Evolutionary conservation across 2,888 invertebrate species (phyloP).

Genomic region (Leptura quadrifasciata): DNA sequence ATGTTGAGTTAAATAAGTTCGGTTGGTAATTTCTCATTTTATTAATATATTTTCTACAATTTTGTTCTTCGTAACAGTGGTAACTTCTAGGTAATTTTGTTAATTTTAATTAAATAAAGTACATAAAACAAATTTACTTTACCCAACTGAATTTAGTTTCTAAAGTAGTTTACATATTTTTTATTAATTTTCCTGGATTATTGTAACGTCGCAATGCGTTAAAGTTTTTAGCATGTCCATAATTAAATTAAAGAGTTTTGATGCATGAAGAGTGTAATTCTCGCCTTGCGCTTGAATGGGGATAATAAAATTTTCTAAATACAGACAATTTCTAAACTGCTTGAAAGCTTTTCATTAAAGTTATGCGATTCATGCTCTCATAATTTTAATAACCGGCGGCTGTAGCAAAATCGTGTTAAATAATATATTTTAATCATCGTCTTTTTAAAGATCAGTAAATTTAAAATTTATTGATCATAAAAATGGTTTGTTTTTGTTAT

Average conservation of each 20-base stretch:
- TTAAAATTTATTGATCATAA: not conserved
- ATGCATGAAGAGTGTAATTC: constrained; percentile 23
- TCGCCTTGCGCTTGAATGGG: constrained; percentile 10
- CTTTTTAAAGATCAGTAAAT: not conserved
- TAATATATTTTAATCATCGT: not conserved
- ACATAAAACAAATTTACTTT: not conserved
- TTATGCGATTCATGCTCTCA: constrained; percentile 16
- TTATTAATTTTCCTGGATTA: not conserved
- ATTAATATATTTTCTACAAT: too few species aligned
- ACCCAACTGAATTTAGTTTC: not conserved
- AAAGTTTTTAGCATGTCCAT: constrained; percentile 19
- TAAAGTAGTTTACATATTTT: not conserved
- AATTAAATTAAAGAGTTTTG: constrained; percentile 31
- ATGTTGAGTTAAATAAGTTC: too few species aligned
- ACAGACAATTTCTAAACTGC: constrained; percentile 17
- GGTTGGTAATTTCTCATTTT: too few species aligned
- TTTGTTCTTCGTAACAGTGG: too few species aligned
- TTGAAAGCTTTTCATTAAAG: constrained; percentile 30
- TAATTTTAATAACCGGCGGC: constrained; percentile 12
- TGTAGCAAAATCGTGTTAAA: not conserved
- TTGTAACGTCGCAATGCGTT: constrained; percentile 19
- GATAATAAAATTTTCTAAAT: constrained; percentile 31
- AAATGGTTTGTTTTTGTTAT: too few species aligned
- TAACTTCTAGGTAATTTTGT: too few species aligned
- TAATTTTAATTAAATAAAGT: not conserved